A percentile compares a stretch with the other conserved stretches of the same genome.
phyloP scores from a whole-genome alignment of 2,888 invertebrate species.

The Ceriagrion tenellum region DNA sequence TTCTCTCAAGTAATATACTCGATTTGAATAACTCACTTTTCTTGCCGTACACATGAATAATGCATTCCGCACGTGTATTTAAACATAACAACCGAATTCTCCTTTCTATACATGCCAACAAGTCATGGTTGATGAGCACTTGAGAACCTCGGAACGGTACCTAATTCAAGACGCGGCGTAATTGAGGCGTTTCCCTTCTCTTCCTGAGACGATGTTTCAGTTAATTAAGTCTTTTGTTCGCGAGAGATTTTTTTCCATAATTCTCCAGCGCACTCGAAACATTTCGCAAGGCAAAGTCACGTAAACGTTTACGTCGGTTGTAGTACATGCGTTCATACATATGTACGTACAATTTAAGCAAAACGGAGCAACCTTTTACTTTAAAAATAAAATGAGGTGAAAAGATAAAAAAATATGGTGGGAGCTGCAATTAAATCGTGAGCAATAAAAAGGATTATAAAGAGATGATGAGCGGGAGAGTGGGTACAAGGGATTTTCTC shows the following conservation, averaged over 20 bases:
- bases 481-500: slow-evolving; percentile 2
- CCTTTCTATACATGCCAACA: neutral
- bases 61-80: neutral
- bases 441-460: neutral
- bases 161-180: neutral
- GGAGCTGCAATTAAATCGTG: neutral
- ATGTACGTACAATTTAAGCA: neutral
- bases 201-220: neutral
- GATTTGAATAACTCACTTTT: slow-evolving; percentile 11
- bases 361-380: neutral
- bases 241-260: neutral
- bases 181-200: slow-evolving; percentile 2
- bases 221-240: slow-evolving; percentile 9
- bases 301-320: neutral
- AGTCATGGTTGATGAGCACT: neutral
- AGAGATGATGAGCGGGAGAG: neutral
- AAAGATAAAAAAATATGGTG: neutral
- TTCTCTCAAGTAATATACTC: neutral
- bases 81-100: neutral
- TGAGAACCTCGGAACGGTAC: neutral
- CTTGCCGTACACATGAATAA: neutral
- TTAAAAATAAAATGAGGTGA: neutral
- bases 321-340: neutral
- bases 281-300: neutral
- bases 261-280: neutral